These are phyloP conservation scores for Choloepus hoffmanni DNA, from an alignment of 2,113 vertebrate genomes.

Conservation along the genomic window DNA sequence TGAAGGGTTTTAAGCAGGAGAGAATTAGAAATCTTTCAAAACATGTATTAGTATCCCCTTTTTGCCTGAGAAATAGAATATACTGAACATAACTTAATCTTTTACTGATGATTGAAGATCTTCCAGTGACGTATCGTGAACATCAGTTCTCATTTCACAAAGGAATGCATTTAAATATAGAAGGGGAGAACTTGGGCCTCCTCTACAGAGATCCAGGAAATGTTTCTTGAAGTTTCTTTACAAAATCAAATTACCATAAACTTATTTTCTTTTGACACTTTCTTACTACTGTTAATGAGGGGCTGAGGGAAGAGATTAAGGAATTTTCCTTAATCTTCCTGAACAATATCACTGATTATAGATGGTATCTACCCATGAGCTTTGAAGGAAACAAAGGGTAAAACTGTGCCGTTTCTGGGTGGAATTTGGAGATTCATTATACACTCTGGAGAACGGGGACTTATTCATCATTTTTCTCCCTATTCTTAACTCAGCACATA, in stretches of 20 bases:
- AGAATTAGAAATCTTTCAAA: constrained; percentile 24
- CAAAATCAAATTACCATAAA: constrained; percentile 30
- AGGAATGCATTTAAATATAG: neutral
- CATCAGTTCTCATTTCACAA: constrained; percentile 10
- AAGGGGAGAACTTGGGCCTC: neutral
- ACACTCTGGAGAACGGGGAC: constrained; percentile 20
- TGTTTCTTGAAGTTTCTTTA: constrained; percentile 33
- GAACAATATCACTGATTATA: constrained; percentile 19
- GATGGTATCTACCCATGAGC: neutral
- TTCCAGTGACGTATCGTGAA: neutral
- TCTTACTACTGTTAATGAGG: constrained; percentile 35
- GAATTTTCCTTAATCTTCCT: constrained; percentile 21
- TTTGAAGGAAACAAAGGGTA: constrained; percentile 25
- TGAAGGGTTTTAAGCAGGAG: neutral
- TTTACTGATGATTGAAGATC: neutral
- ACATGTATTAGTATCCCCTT: constrained; percentile 18
- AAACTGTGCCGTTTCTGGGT: constrained; percentile 6
- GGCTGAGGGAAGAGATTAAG: neutral
- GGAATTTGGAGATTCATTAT: constrained; percentile 3
- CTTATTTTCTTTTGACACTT: constrained; percentile 51
- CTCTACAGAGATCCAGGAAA: neutral
- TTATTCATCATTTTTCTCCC: neutral
- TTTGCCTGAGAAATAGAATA: neutral
- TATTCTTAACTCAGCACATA: constrained; percentile 13
- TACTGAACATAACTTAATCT: neutral